Percentiles rank a stretch among this genome's conserved stretches.
These are phyloP conservation scores for Diuraphis noxia DNA, from an alignment of 1,140 invertebrate species.

Conservation along the genomic window DNA sequence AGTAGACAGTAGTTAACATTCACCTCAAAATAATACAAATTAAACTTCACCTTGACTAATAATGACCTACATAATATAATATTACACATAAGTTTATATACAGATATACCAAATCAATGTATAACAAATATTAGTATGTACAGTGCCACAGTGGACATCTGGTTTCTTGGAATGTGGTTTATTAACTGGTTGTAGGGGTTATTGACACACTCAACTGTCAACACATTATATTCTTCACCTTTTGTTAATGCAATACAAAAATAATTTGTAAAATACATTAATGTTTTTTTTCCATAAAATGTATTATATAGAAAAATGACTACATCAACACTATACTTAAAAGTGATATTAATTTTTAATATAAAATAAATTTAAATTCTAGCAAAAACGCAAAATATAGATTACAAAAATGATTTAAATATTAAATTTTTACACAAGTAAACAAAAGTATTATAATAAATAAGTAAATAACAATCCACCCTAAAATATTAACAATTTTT, in stretches of 20 bases:
- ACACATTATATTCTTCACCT: neutral
- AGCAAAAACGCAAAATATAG: neutral
- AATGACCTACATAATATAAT: slow-evolving; percentile 32
- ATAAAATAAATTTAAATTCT: neutral
- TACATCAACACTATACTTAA: neutral
- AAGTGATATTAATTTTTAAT: neutral
- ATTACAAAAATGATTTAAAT: neutral
- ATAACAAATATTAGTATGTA: slow-evolving; percentile 23
- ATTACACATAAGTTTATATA: neutral
- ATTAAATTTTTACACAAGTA: too few relatives aligned
- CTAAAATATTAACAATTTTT: neutral
- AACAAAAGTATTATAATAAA: too few relatives aligned
- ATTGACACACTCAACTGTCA: slow-evolving; percentile 42
- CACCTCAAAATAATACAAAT: neutral
- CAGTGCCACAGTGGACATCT: slow-evolving; percentile 14
- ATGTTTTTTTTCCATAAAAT: neutral
- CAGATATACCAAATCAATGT: neutral
- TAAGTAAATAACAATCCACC: neutral
- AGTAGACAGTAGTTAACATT: slow-evolving; percentile 16
- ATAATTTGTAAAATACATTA: neutral
- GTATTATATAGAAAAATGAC: neutral
- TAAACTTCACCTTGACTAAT: neutral
- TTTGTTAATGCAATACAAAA: neutral
- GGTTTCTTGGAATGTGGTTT: slow-evolving; percentile 48
- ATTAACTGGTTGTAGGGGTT: slow-evolving; percentile 39